Evolutionary conservation across 2,797 vertebrate genomes (phyloP).

Genomic region (Chromis chromis): DNA sequence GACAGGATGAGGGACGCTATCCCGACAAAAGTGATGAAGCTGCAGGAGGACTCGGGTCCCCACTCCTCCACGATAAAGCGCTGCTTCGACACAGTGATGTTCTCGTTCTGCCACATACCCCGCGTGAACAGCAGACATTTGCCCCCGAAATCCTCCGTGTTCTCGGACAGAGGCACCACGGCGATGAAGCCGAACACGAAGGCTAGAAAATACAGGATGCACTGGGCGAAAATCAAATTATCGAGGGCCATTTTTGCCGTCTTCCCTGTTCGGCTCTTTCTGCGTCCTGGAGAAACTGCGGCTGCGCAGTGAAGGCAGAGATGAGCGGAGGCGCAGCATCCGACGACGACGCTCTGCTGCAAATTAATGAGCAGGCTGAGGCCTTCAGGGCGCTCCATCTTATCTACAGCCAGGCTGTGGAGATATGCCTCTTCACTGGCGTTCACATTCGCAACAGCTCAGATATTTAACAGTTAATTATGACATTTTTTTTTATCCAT

Average conservation of each 20-base stretch:
- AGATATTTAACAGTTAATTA: conserved; percentile 10
- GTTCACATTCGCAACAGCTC: conserved; percentile 1
- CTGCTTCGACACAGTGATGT: conserved; percentile 94
- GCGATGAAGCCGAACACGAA: conserved; percentile 94
- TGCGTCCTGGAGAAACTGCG: conserved; percentile 72
- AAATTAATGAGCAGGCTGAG: conserved; percentile 55
- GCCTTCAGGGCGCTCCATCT: conserved; percentile 59
- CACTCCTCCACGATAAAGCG: conserved; percentile 98
- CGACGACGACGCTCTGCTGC: conserved; percentile 45
- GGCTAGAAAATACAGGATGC: conserved; percentile 92
- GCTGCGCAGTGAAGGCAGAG: conserved; percentile 79
- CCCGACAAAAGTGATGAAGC: conserved; percentile 93
- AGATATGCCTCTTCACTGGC: conserved; percentile 8
- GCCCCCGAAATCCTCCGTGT: conserved; percentile 93
- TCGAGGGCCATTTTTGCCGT: conserved; percentile 89
- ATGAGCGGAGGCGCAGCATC: conserved; percentile 70
- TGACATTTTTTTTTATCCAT: background rate
- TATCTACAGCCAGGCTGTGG: conserved; percentile 26
- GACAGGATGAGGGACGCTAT: conserved; percentile 93
- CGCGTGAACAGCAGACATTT: conserved; percentile 96
- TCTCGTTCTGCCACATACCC: conserved; percentile 98
- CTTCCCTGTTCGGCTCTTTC: conserved; percentile 51
- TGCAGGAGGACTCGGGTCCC: conserved; percentile 94
- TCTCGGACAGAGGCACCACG: conserved; percentile 94
- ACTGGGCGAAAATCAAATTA: conserved; percentile 93